Conservation (phyloP, 2,113 vertebrate species). For the Oryzias melastigma region DNA sequence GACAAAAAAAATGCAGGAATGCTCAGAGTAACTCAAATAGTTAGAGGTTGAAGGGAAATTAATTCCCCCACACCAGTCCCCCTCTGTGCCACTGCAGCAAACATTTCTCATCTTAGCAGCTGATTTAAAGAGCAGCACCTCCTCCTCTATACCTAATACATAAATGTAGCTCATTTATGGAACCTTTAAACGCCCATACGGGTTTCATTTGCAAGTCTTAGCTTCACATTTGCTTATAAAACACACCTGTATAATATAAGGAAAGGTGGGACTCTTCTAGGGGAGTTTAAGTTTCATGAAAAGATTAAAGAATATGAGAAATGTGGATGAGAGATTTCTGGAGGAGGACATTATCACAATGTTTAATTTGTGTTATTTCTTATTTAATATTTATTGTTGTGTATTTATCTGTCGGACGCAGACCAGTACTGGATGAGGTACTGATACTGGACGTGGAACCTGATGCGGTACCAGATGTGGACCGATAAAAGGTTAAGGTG, state of each 20-base stretch:
- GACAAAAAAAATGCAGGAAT: neutral
- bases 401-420: too few relatives aligned
- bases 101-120: conserved; percentile 58
- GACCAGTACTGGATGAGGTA: too few relatives aligned
- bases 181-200: neutral
- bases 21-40: neutral
- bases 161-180: neutral
- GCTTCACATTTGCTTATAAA: neutral
- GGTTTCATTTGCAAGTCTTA: neutral
- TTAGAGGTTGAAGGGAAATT: conserved; percentile 27
- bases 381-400: too few relatives aligned
- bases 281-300: too few relatives aligned
- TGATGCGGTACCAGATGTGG: too few relatives aligned
- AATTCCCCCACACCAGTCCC: conserved; percentile 2
- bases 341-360: too few relatives aligned
- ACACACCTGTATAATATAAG: neutral
- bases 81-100: conserved; percentile 43
- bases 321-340: too few relatives aligned
- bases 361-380: too few relatives aligned
- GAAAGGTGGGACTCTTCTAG: too few relatives aligned
- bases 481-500: too few relatives aligned
- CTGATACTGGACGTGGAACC: too few relatives aligned
- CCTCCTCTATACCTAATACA: conserved; percentile 17
- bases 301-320: too few relatives aligned
- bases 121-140: conserved; percentile 37